phyloP scores from a whole-genome alignment of 92 coral and sea anemone species.

The Meandrina meandrites region DNA sequence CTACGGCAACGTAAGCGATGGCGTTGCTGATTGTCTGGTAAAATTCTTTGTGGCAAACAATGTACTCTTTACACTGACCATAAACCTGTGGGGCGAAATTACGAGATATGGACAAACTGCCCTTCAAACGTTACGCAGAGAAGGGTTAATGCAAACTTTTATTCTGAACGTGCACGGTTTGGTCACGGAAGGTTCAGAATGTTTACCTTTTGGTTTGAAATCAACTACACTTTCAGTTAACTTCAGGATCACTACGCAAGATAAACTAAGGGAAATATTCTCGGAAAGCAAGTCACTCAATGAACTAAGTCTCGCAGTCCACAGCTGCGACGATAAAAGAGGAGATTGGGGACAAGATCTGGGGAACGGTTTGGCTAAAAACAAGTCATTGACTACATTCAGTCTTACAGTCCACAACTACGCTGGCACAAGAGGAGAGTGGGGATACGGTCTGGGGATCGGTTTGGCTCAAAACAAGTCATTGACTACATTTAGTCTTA shows the following conservation, averaged over 20 bases:
- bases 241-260: no score
- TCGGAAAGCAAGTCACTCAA: not conserved
- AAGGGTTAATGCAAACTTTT: not conserved
- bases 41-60: not conserved
- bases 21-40: not conserved
- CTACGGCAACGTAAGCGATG: not conserved
- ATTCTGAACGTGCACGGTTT: not conserved
- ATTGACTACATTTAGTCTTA: no score
- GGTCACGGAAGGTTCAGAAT: not conserved
- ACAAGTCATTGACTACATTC: not conserved
- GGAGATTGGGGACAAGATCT: not conserved
- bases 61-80: not conserved
- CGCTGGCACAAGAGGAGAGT: not conserved
- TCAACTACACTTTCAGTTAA: not conserved
- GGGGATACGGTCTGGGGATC: no score
- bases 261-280: not conserved
- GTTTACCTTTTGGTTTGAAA: not conserved
- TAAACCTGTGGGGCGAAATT: not conserved
- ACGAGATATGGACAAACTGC: not conserved
- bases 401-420: not conserved
- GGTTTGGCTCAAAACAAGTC: no score
- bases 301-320: not conserved
- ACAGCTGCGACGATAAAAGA: no score
- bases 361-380: not conserved
- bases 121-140: not conserved